These are phyloP conservation scores for Scomber scombrus DNA, from an alignment of 2,113 vertebrate genomes.

Conservation along the genomic window DNA sequence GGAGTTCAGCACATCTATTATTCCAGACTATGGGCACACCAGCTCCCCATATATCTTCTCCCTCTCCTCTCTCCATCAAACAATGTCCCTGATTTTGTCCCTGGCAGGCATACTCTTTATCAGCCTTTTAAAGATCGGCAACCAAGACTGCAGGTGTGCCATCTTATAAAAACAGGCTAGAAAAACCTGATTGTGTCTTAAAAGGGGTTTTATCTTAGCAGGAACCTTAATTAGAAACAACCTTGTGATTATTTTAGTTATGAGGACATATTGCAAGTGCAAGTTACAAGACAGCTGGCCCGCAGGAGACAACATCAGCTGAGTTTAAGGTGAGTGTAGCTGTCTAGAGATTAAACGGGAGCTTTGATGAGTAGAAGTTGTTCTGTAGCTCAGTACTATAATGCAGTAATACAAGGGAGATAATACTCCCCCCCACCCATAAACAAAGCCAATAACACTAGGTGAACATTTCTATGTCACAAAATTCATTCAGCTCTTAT, in stretches of 20 bases:
- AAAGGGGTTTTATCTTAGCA: not conserved
- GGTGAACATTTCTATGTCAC: not conserved
- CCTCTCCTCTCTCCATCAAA: slow-evolving; percentile 1
- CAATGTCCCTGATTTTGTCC: not conserved
- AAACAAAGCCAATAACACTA: not conserved
- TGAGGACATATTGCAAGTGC: not conserved
- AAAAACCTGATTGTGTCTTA: not conserved
- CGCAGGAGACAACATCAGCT: not conserved
- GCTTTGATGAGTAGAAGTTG: too few relatives aligned
- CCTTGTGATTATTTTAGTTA: not conserved
- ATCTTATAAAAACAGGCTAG: too few relatives aligned
- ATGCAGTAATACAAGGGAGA: too few relatives aligned
- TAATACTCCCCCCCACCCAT: too few relatives aligned
- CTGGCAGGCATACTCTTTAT: not conserved
- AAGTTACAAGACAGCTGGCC: not conserved
- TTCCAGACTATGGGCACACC: not conserved
- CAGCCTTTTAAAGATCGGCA: not conserved
- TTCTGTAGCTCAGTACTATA: too few relatives aligned
- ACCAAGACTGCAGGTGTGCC: not conserved
- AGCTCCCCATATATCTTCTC: not conserved
- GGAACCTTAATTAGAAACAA: not conserved
- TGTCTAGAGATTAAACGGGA: not conserved
- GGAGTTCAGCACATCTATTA: slow-evolving; percentile 41
- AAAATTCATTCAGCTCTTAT: not conserved
- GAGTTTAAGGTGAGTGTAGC: not conserved